Base-by-base conservation (phyloP, 2,113 vertebrate species). In the Epinephelus lanceolatus region DNA sequence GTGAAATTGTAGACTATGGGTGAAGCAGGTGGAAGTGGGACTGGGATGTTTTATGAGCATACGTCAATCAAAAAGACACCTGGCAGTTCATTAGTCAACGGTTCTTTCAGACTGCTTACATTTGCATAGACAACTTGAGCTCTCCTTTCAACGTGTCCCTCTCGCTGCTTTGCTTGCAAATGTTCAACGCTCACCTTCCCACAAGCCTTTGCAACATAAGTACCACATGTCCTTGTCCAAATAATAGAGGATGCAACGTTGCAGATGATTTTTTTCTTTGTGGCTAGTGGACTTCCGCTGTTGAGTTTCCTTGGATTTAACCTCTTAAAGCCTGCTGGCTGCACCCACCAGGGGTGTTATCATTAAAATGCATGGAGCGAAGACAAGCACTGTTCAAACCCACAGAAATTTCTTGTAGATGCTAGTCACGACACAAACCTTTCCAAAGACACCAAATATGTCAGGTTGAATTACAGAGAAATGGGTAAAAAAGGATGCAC, bases 11-110 rank as follows among this genome's bases (percentile, higher is more conserved):
- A 56, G 74, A 86, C 42, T 13, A 1, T 55, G 21, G 56, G 55
- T 70, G 33, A 69, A 85, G 72, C 62, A 74, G 66, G 60, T 71
- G 33, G 56, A 84, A 73, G 62, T 75, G 63, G 14, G 11, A 56
- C 13, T 9, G 27, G 82, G 37, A 69, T 57, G 23, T 85, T 93
- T 81, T 71, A 65, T 62, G 83, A 92, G 81, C 66, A 84, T 70
- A 76, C 10, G 70, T 86, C 88, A 83, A 65, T 89, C 88, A 89
- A 70, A 72, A 81, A 71, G 74, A 85, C 80, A 84, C 80, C 87
- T 83, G 86, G 85, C 73, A 88, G 72, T 89, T 92, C 85, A 89
- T 91, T 93, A 91, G 85, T 76, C 86, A 60, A 71, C 49, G 12
- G 37, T 74, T 86, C 74, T 85, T 67, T 86, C 85, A 88, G 60